Evolutionary conservation across 2,888 invertebrate genomes (phyloP), one percentile per base, ranked within the genome.

Genomic region (Callyntrura guangdongensis): DNA sequence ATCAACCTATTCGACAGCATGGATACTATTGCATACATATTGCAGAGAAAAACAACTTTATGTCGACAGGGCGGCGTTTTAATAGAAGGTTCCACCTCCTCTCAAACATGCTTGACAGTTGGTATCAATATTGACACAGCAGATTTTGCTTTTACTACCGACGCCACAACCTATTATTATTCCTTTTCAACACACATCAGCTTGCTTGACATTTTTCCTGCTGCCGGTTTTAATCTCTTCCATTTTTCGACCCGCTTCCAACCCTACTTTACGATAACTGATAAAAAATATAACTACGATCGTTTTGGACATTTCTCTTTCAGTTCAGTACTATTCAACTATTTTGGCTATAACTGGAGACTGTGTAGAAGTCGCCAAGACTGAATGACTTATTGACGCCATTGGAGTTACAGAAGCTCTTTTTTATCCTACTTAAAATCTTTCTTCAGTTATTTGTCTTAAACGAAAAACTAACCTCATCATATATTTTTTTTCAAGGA

Each of bases 111-210:
- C 64, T 64, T 64, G 25, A n/a, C 59, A 81, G 53, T 81, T 49
- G 59, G 22, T 74, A 77, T 86, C 86, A 86, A 77, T 86, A 86
- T 86, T 86, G 86, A 86, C 72, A 86, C 11, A 86, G 61, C 56
- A 61, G 86, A 85, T 85, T 49, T 45, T 45, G 74, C 25, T 27
- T 69, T 69, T 9, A 20, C 14, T 61, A 67, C 20, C 9, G 2
- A 22, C 9, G 20, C 61, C 20, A 17, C 20, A 20, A 61, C 14
- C 25, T 64, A 61, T 22, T 11, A 61, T 61, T 12, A 17, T 20
- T 59, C 20, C 0, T 14, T 64, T 2, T 64, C 69, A 1, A 3
- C n/a, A 8, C 49, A 22, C 25, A 11, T 69, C 36, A 69, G 36
- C 27, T 17, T 3, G 5, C 22, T 64, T 64, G 64, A 64, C 64